Base-by-base conservation (phyloP, 2,113 vertebrate species). In the Amia ocellicauda region DNA sequence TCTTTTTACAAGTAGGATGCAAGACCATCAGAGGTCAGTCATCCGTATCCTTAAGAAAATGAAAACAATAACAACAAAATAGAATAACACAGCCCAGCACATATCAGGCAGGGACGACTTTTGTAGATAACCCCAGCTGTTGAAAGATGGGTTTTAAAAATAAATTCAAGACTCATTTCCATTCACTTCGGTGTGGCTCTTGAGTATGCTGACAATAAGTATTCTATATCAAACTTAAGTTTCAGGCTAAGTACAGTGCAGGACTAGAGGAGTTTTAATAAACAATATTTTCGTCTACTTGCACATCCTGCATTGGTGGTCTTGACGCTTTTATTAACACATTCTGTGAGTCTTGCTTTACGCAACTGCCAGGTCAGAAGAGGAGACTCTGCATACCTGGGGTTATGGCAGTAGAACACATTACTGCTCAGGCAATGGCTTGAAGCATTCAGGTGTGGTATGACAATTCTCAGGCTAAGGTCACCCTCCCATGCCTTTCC, bases 251-350 rank as follows among this genome's bases (percentile, higher is more conserved):
- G 43, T 47, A 26, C 51, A 41, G 62, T n/a, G 24, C 50, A 56
- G 58, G 53, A 51, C 52, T 17, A 50, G 28, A 67, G 51, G 36
- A 55, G 40, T 58, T 63, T 57, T 36, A 58, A 65, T 61, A 68
- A 74, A 70, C 62, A 53, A 56, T 43, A 71, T 74, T 74, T 68
- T 74, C 66, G 64, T 70, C 60, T 71, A 22, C 58, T 23, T 71
- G 69, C 72, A 68, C 65, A 47, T 41, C 52, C 64, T 49, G 62
- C 42, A 47, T 65, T n/a, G 42, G 61, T 20, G 63, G 63, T 36
- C 49, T 61, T 57, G 55, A 67, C 58, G 64, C 63, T 51, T 71
- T 36, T 57, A 67, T 47, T 47, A 47, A 68, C 17, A 28, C 53
- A 31, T 40, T 56, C 36, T 47, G 42, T 26, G 41, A 47, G 27